A percentile compares a stretch with the other conserved stretches of the same genome.
Evolutionary conservation across 2,888 invertebrate genomes (phyloP).

Genomic region (Gasteruption jaculator): DNA sequence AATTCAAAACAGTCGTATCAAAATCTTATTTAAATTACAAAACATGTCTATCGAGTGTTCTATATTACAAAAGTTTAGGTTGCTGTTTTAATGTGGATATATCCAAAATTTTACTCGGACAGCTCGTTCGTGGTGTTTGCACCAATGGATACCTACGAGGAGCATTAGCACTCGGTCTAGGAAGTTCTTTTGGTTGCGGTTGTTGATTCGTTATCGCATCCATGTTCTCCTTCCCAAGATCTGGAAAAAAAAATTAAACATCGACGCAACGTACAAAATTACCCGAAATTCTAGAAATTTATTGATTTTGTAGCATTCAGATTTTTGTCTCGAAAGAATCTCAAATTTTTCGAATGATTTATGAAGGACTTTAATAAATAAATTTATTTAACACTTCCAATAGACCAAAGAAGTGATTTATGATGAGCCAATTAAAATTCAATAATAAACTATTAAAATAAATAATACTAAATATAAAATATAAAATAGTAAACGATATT

Average conservation of each 20-base stretch:
- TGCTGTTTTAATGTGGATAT: constrained; percentile 67
- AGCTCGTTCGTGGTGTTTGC: constrained; percentile 31
- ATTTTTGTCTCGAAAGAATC: too few relatives aligned
- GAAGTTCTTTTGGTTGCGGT: too few relatives aligned
- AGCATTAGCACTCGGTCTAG: too few relatives aligned
- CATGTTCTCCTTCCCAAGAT: constrained; percentile 6
- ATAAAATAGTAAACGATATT: too few relatives aligned
- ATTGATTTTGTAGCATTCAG: too few relatives aligned
- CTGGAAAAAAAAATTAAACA: constrained; percentile 14
- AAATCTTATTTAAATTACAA: too few relatives aligned
- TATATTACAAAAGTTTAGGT: constrained; percentile 59
- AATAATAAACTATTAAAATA: constrained; percentile 1
- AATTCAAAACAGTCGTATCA: too few relatives aligned
- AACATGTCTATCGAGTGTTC: not conserved
- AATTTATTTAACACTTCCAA: not conserved
- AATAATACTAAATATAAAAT: not conserved
- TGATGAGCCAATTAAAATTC: not conserved
- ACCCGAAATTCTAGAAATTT: too few relatives aligned
- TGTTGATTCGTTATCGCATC: not conserved
- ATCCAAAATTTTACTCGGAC: constrained; percentile 61
- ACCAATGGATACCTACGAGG: constrained; percentile 22
- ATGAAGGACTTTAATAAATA: not conserved
- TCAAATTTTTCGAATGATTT: too few relatives aligned
- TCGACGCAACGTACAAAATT: not conserved
- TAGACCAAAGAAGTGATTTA: not conserved